Percentiles rank a stretch among this genome's conserved stretches.
phyloP scores from a whole-genome alignment of 2,113 vertebrate species.

The Limanda limanda region DNA sequence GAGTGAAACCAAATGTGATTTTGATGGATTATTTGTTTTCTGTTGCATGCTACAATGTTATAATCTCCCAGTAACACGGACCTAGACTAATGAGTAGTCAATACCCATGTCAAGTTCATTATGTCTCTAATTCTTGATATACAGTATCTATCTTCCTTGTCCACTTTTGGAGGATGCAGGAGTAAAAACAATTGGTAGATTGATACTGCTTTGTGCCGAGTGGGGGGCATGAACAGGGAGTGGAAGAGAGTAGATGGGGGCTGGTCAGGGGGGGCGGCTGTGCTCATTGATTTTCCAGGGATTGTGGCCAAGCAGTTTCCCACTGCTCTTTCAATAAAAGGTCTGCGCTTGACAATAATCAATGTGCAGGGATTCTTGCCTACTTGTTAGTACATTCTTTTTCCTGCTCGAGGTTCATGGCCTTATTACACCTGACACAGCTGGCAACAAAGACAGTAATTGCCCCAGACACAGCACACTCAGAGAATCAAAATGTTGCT shows the following conservation, averaged over 20 bases:
- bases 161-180: not conserved
- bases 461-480: slow-evolving; percentile 14
- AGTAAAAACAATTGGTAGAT: not conserved
- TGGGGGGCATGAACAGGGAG: not conserved
- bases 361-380: slow-evolving; percentile 49
- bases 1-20: not conserved
- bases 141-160: not conserved
- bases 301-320: slow-evolving; percentile 51
- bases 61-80: not conserved
- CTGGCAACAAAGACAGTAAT: slow-evolving; percentile 29
- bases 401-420: slow-evolving; percentile 33
- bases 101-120: not conserved
- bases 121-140: not conserved
- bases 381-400: slow-evolving; percentile 52
- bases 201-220: not conserved
- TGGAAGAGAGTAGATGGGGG: slow-evolving; percentile 6
- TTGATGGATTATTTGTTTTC: not conserved
- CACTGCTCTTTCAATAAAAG: slow-evolving; percentile 49
- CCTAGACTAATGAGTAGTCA: not conserved
- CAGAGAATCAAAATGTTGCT: not conserved
- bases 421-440: slow-evolving; percentile 51
- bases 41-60: not conserved
- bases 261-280: slow-evolving; percentile 17
- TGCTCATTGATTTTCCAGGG: slow-evolving; percentile 66
- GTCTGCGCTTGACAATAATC: slow-evolving; percentile 58